phyloP scores from a whole-genome alignment of 2,888 invertebrate genomes.

The Sminthurides aquaticus region DNA sequence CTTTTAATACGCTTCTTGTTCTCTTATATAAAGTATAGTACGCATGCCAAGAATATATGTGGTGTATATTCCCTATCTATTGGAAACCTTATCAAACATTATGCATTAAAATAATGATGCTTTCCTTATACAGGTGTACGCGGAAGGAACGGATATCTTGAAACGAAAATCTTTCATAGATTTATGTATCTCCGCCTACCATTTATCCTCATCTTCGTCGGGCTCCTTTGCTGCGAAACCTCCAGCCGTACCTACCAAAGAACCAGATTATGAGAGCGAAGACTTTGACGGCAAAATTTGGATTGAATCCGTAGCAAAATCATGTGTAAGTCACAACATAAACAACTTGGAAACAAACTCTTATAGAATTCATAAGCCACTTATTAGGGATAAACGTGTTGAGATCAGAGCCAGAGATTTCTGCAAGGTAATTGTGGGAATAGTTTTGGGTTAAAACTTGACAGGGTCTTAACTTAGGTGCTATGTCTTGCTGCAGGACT shows the following conservation, averaged over 20 bases:
- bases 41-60: no score
- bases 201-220: constrained; percentile 24
- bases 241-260: not conserved
- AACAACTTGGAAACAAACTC: not conserved
- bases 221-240: constrained; percentile 10
- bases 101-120: no score
- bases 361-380: no score
- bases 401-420: no score
- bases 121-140: constrained; percentile 39
- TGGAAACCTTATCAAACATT: no score
- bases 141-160: constrained; percentile 38
- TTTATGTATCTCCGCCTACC: constrained; percentile 40
- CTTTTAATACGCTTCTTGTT: no score
- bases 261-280: constrained; percentile 15
- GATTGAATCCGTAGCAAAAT: constrained; percentile 59
- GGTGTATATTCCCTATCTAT: no score
- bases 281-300: constrained; percentile 31
- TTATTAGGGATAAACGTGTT: not conserved
- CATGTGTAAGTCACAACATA: constrained; percentile 55
- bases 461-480: no score
- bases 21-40: no score
- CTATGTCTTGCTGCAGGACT: no score
- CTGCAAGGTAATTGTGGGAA: no score
- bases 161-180: constrained; percentile 36
- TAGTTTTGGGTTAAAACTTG: no score